These are phyloP conservation scores for Lonchura striata DNA, from an alignment of 2,113 vertebrate genomes.

Conservation along the genomic window DNA sequence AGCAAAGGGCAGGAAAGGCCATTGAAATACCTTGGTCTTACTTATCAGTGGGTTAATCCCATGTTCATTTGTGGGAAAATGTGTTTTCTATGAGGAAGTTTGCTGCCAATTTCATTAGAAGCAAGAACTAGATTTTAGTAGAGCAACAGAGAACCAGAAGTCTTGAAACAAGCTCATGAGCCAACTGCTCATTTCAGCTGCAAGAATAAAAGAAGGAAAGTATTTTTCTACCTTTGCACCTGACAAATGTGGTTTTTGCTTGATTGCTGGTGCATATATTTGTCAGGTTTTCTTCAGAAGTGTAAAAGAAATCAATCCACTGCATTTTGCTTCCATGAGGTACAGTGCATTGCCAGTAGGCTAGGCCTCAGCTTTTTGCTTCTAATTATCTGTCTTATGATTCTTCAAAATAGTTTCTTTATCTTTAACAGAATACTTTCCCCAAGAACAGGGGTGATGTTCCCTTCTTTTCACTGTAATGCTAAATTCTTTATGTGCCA, in stretches of 20 bases:
- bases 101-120: background rate
- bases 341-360: background rate
- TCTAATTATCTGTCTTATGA: background rate
- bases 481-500: background rate
- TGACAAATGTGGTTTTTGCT: background rate
- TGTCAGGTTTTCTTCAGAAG: background rate
- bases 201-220: background rate
- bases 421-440: background rate
- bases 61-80: background rate
- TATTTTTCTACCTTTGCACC: background rate
- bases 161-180: background rate
- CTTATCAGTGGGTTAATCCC: slow-evolving; percentile 11
- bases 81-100: background rate
- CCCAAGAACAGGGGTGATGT: accelerated
- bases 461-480: background rate
- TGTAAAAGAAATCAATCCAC: background rate
- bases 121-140: background rate
- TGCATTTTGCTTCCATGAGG: background rate
- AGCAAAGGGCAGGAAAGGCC: background rate
- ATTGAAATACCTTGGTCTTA: background rate
- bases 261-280: background rate
- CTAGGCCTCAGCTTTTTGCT: background rate
- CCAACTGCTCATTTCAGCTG: background rate
- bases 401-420: background rate
- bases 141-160: background rate